Conservation (phyloP, 2,888 invertebrate species). For the Drosophila merina region DNA sequence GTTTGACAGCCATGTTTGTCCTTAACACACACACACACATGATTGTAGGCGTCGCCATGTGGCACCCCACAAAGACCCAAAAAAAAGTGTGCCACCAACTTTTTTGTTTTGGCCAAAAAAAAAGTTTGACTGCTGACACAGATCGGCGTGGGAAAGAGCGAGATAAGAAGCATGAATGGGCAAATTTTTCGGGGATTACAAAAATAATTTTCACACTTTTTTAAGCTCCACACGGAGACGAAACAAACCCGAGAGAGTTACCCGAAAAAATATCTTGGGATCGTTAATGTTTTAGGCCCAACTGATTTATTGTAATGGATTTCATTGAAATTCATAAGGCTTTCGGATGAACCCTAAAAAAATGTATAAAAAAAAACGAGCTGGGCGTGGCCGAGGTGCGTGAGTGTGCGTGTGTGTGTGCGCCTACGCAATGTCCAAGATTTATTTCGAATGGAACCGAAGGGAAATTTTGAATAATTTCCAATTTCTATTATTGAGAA, state of each 20-base stretch:
- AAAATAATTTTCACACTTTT: neutral
- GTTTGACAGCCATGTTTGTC: slow-evolving; percentile 69
- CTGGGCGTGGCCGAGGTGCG: slow-evolving; percentile 68
- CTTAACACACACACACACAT: slow-evolving; percentile 38
- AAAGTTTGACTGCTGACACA: slow-evolving; percentile 43
- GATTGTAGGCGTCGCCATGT: slow-evolving; percentile 60
- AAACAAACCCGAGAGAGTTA: neutral
- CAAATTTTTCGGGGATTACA: neutral
- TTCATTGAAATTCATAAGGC: slow-evolving; percentile 72
- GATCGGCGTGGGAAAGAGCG: slow-evolving; percentile 17
- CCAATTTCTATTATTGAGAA: slow-evolving; percentile 28
- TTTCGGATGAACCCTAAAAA: slow-evolving; percentile 29
- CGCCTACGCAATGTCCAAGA: slow-evolving; percentile 70
- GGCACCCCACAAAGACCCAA: slow-evolving; percentile 26
- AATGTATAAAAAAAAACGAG: slow-evolving; percentile 41
- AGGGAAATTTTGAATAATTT: slow-evolving; percentile 72
- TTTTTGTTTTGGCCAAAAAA: slow-evolving; percentile 47
- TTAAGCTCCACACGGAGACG: no score
- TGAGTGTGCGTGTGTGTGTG: slow-evolving; percentile 62
- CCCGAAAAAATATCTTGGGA: slow-evolving; percentile 25
- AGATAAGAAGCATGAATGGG: slow-evolving; percentile 14
- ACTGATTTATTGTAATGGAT: slow-evolving; percentile 73
- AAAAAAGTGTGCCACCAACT: slow-evolving; percentile 67
- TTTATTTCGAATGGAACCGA: slow-evolving; percentile 57
- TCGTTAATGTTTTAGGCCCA: slow-evolving; percentile 24